Evolutionary conservation across 2,797 vertebrate genomes (phyloP).

Genomic region (Enteromius paludinosus): DNA sequence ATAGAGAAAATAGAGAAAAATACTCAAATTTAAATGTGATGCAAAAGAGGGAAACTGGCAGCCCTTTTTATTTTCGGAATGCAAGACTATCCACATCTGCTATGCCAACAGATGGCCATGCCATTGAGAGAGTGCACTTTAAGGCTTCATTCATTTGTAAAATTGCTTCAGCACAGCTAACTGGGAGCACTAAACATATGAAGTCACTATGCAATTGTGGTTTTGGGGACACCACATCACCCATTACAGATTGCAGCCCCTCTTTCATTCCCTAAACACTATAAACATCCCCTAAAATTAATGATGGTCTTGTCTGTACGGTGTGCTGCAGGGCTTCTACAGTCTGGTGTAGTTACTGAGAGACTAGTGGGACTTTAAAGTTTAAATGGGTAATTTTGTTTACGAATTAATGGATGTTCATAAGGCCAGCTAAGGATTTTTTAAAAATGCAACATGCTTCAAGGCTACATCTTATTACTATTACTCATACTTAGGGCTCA

Average conservation of each 20-base stretch:
- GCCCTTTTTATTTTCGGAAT: background rate
- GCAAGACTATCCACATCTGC: background rate
- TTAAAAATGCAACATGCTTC: slow-evolving; percentile 12
- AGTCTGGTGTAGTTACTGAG: slow-evolving; percentile 3
- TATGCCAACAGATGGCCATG: slow-evolving; percentile 35
- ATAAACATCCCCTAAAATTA: background rate
- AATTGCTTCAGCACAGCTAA: slow-evolving; percentile 11
- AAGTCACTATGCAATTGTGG: background rate
- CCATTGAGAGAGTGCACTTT: slow-evolving; percentile 1
- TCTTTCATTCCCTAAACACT: slow-evolving; percentile 16
- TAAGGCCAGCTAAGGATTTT: slow-evolving; percentile 8
- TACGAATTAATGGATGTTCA: slow-evolving; percentile 5
- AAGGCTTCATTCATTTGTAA: slow-evolving; percentile 16
- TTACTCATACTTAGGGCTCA: background rate
- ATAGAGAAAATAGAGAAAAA: background rate
- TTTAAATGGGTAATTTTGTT: slow-evolving; percentile 4
- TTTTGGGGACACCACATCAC: slow-evolving; percentile 5
- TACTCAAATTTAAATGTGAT: background rate
- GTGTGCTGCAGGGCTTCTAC: background rate
- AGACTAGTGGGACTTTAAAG: slow-evolving; percentile 7
- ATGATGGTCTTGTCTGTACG: background rate
- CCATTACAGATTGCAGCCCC: background rate
- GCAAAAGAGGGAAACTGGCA: background rate
- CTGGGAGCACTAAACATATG: slow-evolving; percentile 5
- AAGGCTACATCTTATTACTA: background rate